Evolutionary conservation across 64 coral and sea anemone genomes (phyloP).

Genomic region (Cladopsammia gracilis): DNA sequence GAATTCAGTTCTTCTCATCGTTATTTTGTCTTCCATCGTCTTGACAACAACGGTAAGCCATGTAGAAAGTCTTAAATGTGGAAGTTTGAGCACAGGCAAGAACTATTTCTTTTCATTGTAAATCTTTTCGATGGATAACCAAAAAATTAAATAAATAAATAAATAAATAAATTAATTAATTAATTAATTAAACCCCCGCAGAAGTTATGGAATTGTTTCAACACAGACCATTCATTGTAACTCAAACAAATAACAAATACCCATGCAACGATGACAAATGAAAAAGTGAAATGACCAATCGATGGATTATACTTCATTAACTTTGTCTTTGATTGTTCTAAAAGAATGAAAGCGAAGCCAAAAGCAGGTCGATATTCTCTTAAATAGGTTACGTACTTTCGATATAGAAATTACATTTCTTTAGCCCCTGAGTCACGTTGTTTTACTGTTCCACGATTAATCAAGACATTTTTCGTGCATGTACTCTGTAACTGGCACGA

Average conservation of each 20-base stretch:
- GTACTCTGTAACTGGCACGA: background rate
- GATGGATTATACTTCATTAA: background rate
- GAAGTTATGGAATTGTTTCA: too few relatives aligned
- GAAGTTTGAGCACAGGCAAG: background rate
- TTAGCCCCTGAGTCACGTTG: conserved; percentile 35
- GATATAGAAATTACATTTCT: background rate
- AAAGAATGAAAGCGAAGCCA: background rate
- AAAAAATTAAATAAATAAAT: too few relatives aligned
- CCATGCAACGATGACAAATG: too few relatives aligned
- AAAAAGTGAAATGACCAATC: too few relatives aligned
- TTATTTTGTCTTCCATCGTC: background rate
- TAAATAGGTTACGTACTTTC: background rate
- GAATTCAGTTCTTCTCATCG: background rate
- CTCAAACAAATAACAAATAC: too few relatives aligned
- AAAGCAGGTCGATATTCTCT: background rate
- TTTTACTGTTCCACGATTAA: background rate
- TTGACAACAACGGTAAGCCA: background rate
- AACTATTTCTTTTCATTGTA: too few relatives aligned
- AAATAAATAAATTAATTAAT: too few relatives aligned
- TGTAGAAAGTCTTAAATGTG: background rate
- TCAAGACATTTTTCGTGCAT: conserved; percentile 12
- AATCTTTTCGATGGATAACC: too few relatives aligned
- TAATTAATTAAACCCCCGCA: too few relatives aligned
- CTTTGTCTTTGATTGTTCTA: background rate
- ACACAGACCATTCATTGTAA: too few relatives aligned